Percentiles rank a stretch among this genome's conserved stretches.
Conservation (phyloP, 2,797 vertebrate species). For the Clarias platycephalus region DNA sequence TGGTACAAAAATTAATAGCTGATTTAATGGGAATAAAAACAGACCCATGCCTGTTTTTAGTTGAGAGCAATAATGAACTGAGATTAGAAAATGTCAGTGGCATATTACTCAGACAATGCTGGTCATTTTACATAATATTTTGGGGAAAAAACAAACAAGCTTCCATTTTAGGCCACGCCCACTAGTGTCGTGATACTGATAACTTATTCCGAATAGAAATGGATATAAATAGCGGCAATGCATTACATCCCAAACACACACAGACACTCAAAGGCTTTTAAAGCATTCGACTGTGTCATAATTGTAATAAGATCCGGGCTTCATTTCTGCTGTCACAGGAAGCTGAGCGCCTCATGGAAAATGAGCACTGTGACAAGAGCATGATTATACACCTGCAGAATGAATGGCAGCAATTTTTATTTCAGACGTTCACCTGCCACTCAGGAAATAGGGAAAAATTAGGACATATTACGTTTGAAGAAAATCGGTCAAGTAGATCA, state of each 20-base stretch:
- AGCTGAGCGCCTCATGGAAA: conserved; percentile 43
- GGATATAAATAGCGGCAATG: no score
- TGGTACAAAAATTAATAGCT: neutral
- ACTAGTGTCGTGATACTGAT: neutral
- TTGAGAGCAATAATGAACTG: neutral
- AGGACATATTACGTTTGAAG: conserved; percentile 36
- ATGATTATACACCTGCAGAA: conserved; percentile 52
- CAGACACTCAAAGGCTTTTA: conserved; percentile 17
- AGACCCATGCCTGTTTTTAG: neutral
- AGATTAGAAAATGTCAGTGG: neutral
- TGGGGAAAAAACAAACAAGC: neutral
- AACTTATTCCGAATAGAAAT: neutral
- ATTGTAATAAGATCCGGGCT: conserved; percentile 51
- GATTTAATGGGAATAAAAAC: neutral
- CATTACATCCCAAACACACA: neutral
- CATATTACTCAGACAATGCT: neutral
- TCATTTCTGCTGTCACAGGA: conserved; percentile 41
- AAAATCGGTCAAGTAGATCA: conserved; percentile 45
- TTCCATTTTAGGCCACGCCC: neutral
- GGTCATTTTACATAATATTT: neutral
- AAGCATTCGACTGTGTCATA: conserved; percentile 38
- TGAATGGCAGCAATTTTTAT: conserved; percentile 55
- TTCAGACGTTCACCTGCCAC: conserved; percentile 52
- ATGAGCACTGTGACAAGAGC: conserved; percentile 49
- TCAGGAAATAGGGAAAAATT: conserved; percentile 46